phyloP scores from a whole-genome alignment of 2,888 invertebrate genomes.

The Rugalucina vietnamica region DNA sequence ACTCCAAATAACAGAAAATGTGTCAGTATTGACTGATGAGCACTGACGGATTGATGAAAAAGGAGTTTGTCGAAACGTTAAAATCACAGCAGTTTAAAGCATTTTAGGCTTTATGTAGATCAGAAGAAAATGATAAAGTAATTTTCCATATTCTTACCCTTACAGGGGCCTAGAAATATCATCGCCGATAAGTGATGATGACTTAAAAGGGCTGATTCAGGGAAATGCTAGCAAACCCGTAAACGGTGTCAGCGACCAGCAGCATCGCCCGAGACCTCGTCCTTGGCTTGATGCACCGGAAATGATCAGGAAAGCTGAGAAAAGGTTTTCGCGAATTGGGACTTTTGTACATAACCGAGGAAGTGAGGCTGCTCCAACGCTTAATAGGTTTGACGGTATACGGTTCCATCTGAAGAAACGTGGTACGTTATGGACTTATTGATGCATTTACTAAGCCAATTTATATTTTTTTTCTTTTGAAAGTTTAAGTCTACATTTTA shows the following conservation, averaged over 20 bases:
- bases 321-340: conserved; percentile 44
- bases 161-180: conserved; percentile 61
- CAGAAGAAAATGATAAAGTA: not conserved
- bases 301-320: conserved; percentile 31
- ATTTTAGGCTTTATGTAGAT: not conserved
- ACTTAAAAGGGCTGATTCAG: conserved; percentile 40
- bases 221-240: not conserved
- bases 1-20: too few relatives aligned
- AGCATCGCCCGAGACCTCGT: not conserved
- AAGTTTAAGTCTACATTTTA: not conserved
- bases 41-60: too few relatives aligned
- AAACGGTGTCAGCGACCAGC: not conserved
- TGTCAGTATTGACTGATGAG: too few relatives aligned
- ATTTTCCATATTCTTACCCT: conserved; percentile 1
- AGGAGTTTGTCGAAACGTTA: too few relatives aligned
- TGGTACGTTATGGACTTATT: too few relatives aligned
- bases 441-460: not conserved
- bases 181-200: conserved; percentile 46
- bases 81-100: not conserved
- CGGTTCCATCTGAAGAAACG: conserved; percentile 59
- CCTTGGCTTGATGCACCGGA: conserved; percentile 33
- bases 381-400: conserved; percentile 58
- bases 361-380: conserved; percentile 39
- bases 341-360: conserved; percentile 40
- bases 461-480: not conserved